These are phyloP conservation scores for Micropoecilia bifurca DNA, from an alignment of 2,797 vertebrate species.

Conservation along the genomic window DNA sequence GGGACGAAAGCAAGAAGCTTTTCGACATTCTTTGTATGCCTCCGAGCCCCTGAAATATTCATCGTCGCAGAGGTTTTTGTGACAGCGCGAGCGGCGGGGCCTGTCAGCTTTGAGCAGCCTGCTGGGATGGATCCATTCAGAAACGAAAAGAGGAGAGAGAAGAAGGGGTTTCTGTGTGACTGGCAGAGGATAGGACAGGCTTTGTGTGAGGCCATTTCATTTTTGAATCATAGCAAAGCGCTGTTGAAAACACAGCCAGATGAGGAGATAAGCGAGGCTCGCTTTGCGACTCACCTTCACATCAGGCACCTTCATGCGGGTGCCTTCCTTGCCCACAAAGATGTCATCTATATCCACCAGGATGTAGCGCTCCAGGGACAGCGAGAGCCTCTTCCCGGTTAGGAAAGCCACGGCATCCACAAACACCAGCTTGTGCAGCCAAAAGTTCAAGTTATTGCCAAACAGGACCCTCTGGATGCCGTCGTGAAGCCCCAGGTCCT, in stretches of 20 bases:
- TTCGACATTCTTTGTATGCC: slow-evolving; percentile 73
- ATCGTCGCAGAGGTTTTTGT: slow-evolving; percentile 73
- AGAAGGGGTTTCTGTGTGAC: slow-evolving; percentile 62
- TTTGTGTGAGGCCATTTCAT: slow-evolving; percentile 40
- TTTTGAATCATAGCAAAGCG: slow-evolving; percentile 40
- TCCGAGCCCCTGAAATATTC: slow-evolving; percentile 81
- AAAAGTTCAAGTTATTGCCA: slow-evolving; percentile 97
- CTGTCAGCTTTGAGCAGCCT: slow-evolving; percentile 77
- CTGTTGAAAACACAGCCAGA: slow-evolving; percentile 8
- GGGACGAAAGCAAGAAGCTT: slow-evolving; percentile 64
- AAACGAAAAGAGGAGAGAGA: slow-evolving; percentile 57
- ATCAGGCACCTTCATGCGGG: slow-evolving; percentile 97
- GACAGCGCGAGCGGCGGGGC: slow-evolving; percentile 69
- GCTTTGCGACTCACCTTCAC: slow-evolving; percentile 87
- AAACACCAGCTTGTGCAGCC: slow-evolving; percentile 97
- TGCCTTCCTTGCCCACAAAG: slow-evolving; percentile 98
- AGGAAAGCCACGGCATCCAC: slow-evolving; percentile 96
- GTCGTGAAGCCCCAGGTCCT: slow-evolving; percentile 96
- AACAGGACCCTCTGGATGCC: slow-evolving; percentile 98
- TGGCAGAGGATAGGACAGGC: slow-evolving; percentile 53
- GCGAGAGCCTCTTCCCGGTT: slow-evolving; percentile 92
- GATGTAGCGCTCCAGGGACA: slow-evolving; percentile 94
- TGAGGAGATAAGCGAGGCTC: slow-evolving; percentile 1
- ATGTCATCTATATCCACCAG: slow-evolving; percentile 98
- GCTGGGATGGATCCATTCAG: slow-evolving; percentile 68